Base-by-base conservation (phyloP, 1,140 invertebrate species). In the Ceratosolen fusciceps region DNA sequence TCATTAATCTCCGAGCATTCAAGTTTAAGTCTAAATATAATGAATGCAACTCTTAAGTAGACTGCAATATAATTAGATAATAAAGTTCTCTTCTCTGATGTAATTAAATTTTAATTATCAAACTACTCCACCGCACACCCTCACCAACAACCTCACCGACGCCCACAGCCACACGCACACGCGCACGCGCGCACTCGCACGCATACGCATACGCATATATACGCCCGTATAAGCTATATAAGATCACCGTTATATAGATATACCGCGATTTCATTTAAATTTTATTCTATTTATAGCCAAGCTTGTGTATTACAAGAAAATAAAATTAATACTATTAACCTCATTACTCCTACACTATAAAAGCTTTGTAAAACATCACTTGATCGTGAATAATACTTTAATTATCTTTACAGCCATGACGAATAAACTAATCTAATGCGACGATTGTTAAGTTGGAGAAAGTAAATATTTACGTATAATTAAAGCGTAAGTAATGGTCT, bases 101-200 rank as follows among this genome's bases (percentile, higher is more conserved):
- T 71, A 71, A 71, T 71, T 71, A 71, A 52, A 52, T 54, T 71
- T 71, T 54, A 71, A 71, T 71, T 52, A 47, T 60, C 7, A 29
- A 31, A 60, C 31, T n/a, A n/a, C n/a, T n/a, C n/a, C n/a, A n/a
- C n/a, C n/a, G n/a, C n/a, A n/a, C n/a, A n/a, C n/a, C n/a, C n/a
- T n/a, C n/a, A n/a, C n/a, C n/a, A n/a, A n/a, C n/a, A n/a, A n/a
- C n/a, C n/a, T n/a, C n/a, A n/a, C n/a, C n/a, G n/a, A n/a, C n/a
- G n/a, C n/a, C n/a, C n/a, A n/a, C n/a, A n/a, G n/a, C n/a, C n/a
- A n/a, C n/a, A n/a, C n/a, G n/a, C n/a, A n/a, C n/a, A n/a, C n/a
- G n/a, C n/a, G n/a, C n/a, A n/a, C n/a, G n/a, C n/a, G n/a, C n/a
- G n/a, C n/a, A n/a, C n/a, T n/a, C n/a, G n/a, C n/a, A n/a, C n/a